Evolutionary conservation across 2,113 vertebrate genomes (phyloP).

Genomic region (Numida meleagris): DNA sequence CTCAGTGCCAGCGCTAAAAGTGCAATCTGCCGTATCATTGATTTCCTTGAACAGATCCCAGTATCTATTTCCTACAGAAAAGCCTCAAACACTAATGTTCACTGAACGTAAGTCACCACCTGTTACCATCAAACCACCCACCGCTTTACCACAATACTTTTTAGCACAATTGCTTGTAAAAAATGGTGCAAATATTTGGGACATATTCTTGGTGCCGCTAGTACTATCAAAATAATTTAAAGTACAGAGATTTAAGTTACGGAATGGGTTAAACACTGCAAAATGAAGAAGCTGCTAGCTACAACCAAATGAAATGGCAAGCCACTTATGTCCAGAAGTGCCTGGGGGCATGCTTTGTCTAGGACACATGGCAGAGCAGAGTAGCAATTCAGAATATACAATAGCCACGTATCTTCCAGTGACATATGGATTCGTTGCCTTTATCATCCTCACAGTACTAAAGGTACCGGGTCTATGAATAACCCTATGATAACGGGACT

Average conservation of each 20-base stretch:
- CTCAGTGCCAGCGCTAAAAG: background rate
- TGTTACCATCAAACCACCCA: background rate
- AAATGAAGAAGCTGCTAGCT: slow-evolving; percentile 25
- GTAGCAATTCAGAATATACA: background rate
- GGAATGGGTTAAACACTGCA: slow-evolving; percentile 9
- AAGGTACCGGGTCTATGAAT: background rate
- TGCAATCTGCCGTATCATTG: background rate
- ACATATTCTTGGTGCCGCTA: background rate
- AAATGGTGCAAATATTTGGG: background rate
- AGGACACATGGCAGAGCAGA: background rate
- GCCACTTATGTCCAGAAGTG: slow-evolving; percentile 28
- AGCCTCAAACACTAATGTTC: background rate
- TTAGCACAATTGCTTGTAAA: background rate
- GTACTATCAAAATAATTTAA: background rate
- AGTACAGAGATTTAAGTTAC: background rate
- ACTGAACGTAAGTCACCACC: background rate
- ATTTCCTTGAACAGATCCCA: background rate
- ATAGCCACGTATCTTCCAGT: background rate
- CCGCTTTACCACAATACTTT: background rate
- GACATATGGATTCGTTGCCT: background rate
- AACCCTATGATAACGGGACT: background rate
- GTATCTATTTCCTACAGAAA: background rate
- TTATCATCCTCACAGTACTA: background rate
- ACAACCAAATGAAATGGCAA: background rate
- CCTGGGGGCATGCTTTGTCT: slow-evolving; percentile 20